phyloP scores from a whole-genome alignment of 2,797 vertebrate species.

The Graptemys geographica region DNA sequence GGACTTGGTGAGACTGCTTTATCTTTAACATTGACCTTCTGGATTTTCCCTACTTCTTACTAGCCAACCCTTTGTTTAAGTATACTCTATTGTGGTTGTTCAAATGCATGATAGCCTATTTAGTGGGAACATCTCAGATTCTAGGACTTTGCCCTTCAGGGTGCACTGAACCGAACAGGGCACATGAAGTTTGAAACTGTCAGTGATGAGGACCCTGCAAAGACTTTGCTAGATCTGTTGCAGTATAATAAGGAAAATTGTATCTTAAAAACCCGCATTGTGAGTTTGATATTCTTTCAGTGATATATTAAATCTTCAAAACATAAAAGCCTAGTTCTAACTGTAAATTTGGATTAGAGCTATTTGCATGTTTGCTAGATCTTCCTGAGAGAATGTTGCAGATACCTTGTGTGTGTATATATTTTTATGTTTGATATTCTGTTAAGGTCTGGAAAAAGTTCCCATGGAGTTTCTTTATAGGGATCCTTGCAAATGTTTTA shows the following conservation, averaged over 20 bases:
- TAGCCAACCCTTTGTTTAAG: background rate
- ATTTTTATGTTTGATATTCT: background rate
- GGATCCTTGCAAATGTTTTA: background rate
- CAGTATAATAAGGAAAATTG: background rate
- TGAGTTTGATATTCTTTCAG: background rate
- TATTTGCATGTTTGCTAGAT: background rate
- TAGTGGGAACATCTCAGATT: accelerated
- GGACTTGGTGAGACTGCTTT: background rate
- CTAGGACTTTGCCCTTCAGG: background rate
- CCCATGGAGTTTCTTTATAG: background rate
- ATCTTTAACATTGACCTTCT: background rate
- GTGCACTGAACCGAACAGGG: accelerated
- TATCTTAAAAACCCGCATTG: background rate
- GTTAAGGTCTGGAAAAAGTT: background rate
- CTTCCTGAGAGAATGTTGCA: background rate
- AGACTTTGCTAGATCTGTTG: background rate
- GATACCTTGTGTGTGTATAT: accelerated
- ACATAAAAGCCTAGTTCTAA: no score
- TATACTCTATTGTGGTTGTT: background rate
- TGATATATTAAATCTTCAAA: background rate
- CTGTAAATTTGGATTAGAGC: background rate
- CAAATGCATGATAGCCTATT: background rate
- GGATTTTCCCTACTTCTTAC: background rate
- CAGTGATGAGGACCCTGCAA: background rate
- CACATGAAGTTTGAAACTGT: background rate